Evolutionary conservation across 2,888 invertebrate species (phyloP).

Genomic region (Athalia cordata): DNA sequence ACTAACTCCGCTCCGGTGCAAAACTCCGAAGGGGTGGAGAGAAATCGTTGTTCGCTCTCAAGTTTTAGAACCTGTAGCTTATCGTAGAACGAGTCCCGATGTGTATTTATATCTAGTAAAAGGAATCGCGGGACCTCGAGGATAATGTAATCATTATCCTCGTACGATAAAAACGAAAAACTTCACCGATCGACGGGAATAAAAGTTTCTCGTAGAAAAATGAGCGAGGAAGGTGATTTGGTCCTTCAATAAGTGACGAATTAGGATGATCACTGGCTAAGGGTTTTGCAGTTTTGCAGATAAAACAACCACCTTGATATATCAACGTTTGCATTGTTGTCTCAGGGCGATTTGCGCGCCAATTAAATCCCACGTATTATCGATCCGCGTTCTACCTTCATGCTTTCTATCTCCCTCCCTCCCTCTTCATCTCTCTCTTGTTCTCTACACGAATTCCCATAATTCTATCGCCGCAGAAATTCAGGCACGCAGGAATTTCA

Average conservation of each 20-base stretch:
- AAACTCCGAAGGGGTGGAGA: background rate
- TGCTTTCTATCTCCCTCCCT: no score
- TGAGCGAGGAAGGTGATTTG: no score
- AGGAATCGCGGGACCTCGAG: no score
- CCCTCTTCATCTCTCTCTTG: no score
- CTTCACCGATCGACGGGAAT: no score
- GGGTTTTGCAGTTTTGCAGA: no score
- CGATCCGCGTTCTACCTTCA: background rate
- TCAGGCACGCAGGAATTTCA: slow-evolving; percentile 25
- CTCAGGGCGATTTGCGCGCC: slow-evolving; percentile 8
- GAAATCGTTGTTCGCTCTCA: slow-evolving; percentile 8
- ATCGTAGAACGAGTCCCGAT: slow-evolving; percentile 13
- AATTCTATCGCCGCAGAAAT: background rate
- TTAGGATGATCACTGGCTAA: no score
- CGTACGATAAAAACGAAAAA: no score
- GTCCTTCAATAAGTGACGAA: no score
- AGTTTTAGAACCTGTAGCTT: slow-evolving; percentile 33
- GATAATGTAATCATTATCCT: no score
- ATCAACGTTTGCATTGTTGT: no score
- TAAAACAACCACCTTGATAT: background rate
- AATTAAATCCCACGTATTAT: slow-evolving; percentile 36
- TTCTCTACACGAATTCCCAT: background rate
- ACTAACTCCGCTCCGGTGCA: background rate
- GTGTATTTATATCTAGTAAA: background rate
- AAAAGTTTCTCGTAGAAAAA: no score